Conservation (phyloP, 2,797 vertebrate species). For the Pantherophis vulpinus region DNA sequence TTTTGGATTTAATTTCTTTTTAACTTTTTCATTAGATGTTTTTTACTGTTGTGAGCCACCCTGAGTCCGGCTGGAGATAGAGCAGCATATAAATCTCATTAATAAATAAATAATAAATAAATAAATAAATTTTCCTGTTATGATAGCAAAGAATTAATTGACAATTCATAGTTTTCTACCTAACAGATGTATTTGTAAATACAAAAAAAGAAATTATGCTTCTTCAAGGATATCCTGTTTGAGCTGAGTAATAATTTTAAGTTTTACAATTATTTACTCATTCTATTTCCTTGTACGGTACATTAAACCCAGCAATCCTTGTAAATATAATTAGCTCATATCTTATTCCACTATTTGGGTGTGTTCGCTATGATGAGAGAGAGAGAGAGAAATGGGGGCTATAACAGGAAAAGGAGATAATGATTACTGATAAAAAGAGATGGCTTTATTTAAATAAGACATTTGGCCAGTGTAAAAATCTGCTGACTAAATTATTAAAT, state of each 20-base stretch:
- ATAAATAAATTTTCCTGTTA: background rate
- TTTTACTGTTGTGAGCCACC: too few relatives aligned
- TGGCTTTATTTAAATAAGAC: slow-evolving; percentile 23
- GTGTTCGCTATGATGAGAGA: background rate
- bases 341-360: slow-evolving; percentile 1
- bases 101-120: too few relatives aligned
- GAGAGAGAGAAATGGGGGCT: background rate
- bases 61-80: too few relatives aligned
- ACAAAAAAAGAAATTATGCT: slow-evolving; percentile 5
- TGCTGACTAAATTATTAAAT: background rate
- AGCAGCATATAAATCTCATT: too few relatives aligned
- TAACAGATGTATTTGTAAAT: background rate
- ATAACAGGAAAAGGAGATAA: slow-evolving; percentile 17
- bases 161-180: background rate
- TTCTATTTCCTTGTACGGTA: slow-evolving; percentile 20
- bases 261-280: slow-evolving; percentile 58
- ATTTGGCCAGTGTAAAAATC: background rate
- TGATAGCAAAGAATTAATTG: background rate
- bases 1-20: background rate
- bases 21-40: too few relatives aligned
- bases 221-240: slow-evolving; percentile 70
- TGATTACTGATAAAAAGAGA: slow-evolving; percentile 21
- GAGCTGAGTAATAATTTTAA: slow-evolving; percentile 44
- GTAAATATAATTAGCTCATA: slow-evolving; percentile 44
- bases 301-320: slow-evolving; percentile 49